A percentile compares a stretch with the other conserved stretches of the same genome.
Conservation (phyloP, 2,797 vertebrate species). For the Channa striata region DNA sequence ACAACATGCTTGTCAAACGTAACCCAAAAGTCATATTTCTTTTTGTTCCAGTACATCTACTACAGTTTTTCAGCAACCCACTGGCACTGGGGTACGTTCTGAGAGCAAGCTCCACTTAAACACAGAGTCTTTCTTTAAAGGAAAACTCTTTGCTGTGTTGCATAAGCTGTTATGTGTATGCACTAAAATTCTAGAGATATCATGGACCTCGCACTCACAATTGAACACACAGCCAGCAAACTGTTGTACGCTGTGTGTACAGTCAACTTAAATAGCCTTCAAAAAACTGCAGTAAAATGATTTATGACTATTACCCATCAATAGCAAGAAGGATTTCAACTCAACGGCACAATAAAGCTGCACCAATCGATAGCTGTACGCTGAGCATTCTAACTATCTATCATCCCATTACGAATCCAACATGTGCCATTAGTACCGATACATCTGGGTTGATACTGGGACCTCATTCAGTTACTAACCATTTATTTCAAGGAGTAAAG, state of each 20-base stretch:
- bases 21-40: constrained; percentile 12
- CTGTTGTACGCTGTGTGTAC: too few relatives aligned
- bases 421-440: not conserved
- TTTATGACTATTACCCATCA: not conserved
- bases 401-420: too few relatives aligned
- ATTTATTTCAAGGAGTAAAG: not conserved
- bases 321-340: not conserved
- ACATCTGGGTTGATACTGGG: not conserved
- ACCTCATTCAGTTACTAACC: not conserved
- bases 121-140: not conserved
- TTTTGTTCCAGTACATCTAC: constrained; percentile 12
- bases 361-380: not conserved
- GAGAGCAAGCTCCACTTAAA: not conserved
- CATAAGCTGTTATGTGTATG: not conserved
- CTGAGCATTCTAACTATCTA: too few relatives aligned
- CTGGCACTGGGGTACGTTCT: constrained; percentile 3
- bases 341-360: not conserved
- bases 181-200: too few relatives aligned
- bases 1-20: constrained; percentile 22
- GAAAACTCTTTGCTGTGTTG: not conserved
- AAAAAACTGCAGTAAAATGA: too few relatives aligned
- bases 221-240: too few relatives aligned
- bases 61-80: not conserved
- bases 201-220: too few relatives aligned
- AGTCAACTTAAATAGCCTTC: too few relatives aligned